phyloP scores from a whole-genome alignment of 2,797 vertebrate genomes.

The Poecilia velifera region DNA sequence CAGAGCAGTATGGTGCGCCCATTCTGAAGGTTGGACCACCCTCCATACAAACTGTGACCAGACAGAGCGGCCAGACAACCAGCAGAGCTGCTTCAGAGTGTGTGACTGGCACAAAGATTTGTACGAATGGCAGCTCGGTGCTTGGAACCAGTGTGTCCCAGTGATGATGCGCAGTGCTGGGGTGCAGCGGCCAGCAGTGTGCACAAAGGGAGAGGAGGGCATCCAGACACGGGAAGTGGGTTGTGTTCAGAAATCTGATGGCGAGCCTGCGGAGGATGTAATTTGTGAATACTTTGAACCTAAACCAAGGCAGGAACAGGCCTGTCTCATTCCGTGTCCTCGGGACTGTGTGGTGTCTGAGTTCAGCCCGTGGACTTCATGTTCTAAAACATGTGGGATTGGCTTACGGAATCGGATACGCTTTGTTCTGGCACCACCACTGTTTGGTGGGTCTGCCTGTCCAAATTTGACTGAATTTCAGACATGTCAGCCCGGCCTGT shows the following conservation, averaged over 20 bases:
- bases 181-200: constrained; percentile 77
- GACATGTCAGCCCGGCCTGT: constrained; percentile 83
- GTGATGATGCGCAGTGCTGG: constrained; percentile 82
- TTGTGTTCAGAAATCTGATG: constrained; percentile 89
- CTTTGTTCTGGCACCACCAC: constrained; percentile 86
- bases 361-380: constrained; percentile 89
- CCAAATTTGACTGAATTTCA: constrained; percentile 95
- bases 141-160: constrained; percentile 91
- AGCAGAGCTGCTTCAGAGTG: constrained; percentile 93
- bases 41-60: constrained; percentile 92
- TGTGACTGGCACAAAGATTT: constrained; percentile 97
- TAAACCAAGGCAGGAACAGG: constrained; percentile 93
- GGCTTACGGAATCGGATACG: constrained; percentile 91
- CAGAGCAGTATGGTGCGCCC: constrained; percentile 94
- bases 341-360: constrained; percentile 91
- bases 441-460: constrained; percentile 89
- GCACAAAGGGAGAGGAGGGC: constrained; percentile 90
- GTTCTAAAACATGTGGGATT: constrained; percentile 90
- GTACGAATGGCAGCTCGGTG: constrained; percentile 93
- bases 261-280: constrained; percentile 83
- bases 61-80: constrained; percentile 86
- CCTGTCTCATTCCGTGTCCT: constrained; percentile 93
- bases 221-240: constrained; percentile 91
- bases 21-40: constrained; percentile 95
- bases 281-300: constrained; percentile 98